Conservation (phyloP, 1,140 invertebrate species). For the Cherax quadricarinatus region DNA sequence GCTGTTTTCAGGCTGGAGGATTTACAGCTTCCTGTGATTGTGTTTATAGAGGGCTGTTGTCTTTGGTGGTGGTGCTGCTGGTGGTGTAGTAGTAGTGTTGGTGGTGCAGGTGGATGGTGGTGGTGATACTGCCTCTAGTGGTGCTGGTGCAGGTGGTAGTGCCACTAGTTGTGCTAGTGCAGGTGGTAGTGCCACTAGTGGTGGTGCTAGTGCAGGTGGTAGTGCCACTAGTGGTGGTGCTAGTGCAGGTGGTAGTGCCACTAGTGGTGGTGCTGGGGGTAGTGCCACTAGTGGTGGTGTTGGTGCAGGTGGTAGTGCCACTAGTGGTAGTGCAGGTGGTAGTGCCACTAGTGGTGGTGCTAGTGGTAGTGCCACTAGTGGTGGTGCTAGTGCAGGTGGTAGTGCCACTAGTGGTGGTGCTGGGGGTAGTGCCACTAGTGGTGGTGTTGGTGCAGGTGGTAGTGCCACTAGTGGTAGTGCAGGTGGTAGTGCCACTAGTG, state of each 20-base stretch:
- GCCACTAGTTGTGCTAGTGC: too few relatives aligned
- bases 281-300: conserved; percentile 1
- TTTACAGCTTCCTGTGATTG: not conserved
- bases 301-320: not conserved
- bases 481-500: too few relatives aligned
- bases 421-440: not conserved
- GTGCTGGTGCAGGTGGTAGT: too few relatives aligned
- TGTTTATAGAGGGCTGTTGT: not conserved
- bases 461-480: too few relatives aligned
- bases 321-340: not conserved
- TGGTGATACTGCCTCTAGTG: too few relatives aligned
- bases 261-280: not conserved
- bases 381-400: not conserved
- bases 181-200: too few relatives aligned
- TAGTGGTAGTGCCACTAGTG: too few relatives aligned
- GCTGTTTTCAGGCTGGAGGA: too few relatives aligned
- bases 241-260: too few relatives aligned
- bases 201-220: too few relatives aligned
- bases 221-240: too few relatives aligned
- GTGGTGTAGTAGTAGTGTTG: not conserved
- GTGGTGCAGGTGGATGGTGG: not conserved
- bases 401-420: not conserved
- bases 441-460: not conserved
- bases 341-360: too few relatives aligned
- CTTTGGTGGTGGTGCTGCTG: not conserved